These are phyloP conservation scores for Sebastes diaconus DNA, from an alignment of 2,797 vertebrate species.

Conservation along the genomic window DNA sequence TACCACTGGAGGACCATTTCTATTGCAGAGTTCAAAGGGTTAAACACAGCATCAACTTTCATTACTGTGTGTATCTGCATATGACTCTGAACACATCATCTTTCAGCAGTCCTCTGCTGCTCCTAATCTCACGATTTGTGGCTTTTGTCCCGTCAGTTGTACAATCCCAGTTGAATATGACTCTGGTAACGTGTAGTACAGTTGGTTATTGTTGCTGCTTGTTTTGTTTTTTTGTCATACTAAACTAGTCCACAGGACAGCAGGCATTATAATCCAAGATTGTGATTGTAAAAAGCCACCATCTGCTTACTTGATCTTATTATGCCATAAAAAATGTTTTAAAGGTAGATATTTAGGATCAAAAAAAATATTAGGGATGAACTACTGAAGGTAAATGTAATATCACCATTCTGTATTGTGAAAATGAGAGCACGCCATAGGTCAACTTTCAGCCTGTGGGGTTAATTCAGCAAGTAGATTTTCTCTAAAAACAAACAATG, in stretches of 20 bases:
- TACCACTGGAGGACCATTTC: too few relatives aligned
- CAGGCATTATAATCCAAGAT: conserved; percentile 52
- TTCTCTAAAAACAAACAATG: not conserved
- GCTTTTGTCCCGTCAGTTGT: conserved; percentile 22
- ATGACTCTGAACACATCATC: not conserved
- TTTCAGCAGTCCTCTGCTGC: not conserved
- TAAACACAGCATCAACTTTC: too few relatives aligned
- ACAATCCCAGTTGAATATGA: conserved; percentile 14
- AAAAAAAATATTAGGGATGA: not conserved
- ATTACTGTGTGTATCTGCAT: not conserved
- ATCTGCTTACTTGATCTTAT: conserved; percentile 51
- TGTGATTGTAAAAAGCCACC: conserved; percentile 41
- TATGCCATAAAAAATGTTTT: conserved; percentile 19
- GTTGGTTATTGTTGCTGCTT: not conserved
- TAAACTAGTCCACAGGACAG: conserved; percentile 35
- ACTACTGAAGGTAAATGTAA: not conserved
- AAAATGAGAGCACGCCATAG: not conserved
- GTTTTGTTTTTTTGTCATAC: not conserved
- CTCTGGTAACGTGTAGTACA: not conserved
- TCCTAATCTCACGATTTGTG: conserved; percentile 34
- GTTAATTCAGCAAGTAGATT: conserved; percentile 2
- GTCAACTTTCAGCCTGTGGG: conserved; percentile 2
- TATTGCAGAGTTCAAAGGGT: too few relatives aligned
- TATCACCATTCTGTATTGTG: not conserved
- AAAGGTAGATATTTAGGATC: conserved; percentile 26